Percentiles rank a stretch among this genome's conserved stretches.
These are phyloP conservation scores for Liopterus haemorrhoidalis DNA, from an alignment of 2,888 invertebrate species.

Conservation along the genomic window DNA sequence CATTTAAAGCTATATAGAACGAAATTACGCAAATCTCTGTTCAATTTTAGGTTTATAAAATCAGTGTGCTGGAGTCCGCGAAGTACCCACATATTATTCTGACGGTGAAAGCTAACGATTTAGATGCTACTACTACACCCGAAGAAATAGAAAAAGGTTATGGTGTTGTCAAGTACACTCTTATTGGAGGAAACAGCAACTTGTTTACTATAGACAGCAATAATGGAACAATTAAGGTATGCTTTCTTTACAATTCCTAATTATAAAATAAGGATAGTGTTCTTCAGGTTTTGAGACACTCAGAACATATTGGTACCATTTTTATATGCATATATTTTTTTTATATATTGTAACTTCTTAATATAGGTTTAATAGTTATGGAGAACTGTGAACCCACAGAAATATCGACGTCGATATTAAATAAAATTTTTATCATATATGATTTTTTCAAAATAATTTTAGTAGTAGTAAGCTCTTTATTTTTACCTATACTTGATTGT, in stretches of 20 bases:
- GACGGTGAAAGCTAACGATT: constrained; percentile 65
- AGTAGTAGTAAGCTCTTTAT: too few species aligned
- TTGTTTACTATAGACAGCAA: constrained; percentile 65
- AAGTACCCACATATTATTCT: constrained; percentile 61
- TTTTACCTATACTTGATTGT: too few species aligned
- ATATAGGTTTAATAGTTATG: too few species aligned
- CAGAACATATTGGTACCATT: too few species aligned
- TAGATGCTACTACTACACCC: constrained; percentile 51
- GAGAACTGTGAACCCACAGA: too few species aligned
- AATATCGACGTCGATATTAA: too few species aligned
- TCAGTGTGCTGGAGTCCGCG: constrained; percentile 64
- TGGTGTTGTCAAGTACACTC: constrained; percentile 63
- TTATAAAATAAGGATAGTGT: constrained; percentile 2
- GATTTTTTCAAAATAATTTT: too few species aligned
- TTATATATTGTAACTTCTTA: too few species aligned
- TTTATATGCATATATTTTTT: too few species aligned
- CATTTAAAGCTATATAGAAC: too few species aligned
- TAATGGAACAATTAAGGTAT: constrained; percentile 62
- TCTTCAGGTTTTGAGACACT: too few species aligned
- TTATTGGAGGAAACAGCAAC: constrained; percentile 68
- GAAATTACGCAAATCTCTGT: constrained; percentile 16
- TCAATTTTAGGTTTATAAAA: constrained; percentile 56
- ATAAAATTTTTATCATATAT: too few species aligned
- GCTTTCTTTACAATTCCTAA: constrained; percentile 15
- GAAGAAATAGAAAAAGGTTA: constrained; percentile 51